These are phyloP conservation scores for Lampris megalopsis DNA, from an alignment of 2,113 vertebrate species.

Conservation along the genomic window DNA sequence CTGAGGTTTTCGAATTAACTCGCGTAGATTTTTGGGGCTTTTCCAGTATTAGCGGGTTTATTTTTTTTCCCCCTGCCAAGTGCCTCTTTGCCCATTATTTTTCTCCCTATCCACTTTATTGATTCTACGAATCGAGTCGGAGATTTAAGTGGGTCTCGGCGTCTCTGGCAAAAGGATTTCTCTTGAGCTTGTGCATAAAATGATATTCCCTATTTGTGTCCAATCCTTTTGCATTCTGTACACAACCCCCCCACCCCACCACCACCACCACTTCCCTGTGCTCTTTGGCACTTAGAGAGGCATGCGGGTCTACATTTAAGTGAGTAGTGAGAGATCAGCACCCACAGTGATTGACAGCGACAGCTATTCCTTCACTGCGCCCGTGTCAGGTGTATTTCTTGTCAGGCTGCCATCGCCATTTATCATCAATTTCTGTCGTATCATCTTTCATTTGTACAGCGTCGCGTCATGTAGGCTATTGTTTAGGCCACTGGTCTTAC, in stretches of 20 bases:
- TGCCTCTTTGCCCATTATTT: constrained; percentile 66
- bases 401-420: constrained; percentile 32
- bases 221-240: too few species aligned
- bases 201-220: constrained; percentile 10
- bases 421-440: neutral
- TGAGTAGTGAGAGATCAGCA: constrained; percentile 56
- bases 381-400: constrained; percentile 32
- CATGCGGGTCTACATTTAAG: constrained; percentile 49
- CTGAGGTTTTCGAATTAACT: constrained; percentile 48
- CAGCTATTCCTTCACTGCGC: constrained; percentile 31
- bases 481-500: neutral
- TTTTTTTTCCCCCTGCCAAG: constrained; percentile 35
- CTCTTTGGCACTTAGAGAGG: constrained; percentile 37
- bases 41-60: constrained; percentile 26
- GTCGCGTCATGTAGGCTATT: neutral
- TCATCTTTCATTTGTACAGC: constrained; percentile 27
- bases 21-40: constrained; percentile 43
- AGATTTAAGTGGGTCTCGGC: constrained; percentile 47
- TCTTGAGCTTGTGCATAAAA: constrained; percentile 41
- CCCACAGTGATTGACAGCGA: constrained; percentile 61
- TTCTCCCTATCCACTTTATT: constrained; percentile 54
- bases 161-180: constrained; percentile 41
- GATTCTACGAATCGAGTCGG: constrained; percentile 40
- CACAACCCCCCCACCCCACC: too few species aligned
- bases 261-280: constrained; percentile 1